Evolutionary conservation across 2,888 invertebrate genomes (phyloP), one percentile per base, ranked within the genome.

Genomic region (Minunthozetes semirufus): DNA sequence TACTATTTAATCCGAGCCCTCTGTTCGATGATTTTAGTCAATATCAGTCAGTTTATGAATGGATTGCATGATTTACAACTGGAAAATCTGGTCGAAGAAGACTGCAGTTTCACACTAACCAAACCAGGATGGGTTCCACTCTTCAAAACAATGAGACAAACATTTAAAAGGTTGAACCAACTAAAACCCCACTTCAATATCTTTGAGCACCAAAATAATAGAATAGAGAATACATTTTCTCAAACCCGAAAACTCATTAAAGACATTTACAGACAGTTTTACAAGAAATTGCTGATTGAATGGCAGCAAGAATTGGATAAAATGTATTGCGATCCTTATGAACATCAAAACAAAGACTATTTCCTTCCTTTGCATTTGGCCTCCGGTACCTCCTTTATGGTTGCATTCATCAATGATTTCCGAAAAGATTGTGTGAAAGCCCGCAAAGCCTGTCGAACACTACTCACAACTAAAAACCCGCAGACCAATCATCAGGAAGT

Each of bases 91-190:
- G 15, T 15, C n/a, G n/a, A 5, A 3, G 15, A 4, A 3, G 1
- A 17, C 3, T 1, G 3, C 1, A 61, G 61, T 9, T 61, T 33
- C n/a, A 15, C 29, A 2, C 17, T 61, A 17, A 6, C 17, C 33
- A 61, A 61, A 61, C 61, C 61, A 8, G 61, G 61, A 33, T 61
- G 61, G 61, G n/a, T 61, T 29, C 61, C 29, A 17, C n/a, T 61
- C 25, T 61, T 61, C n/a, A 25, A 33, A 2, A 61, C 61, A 17
- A 29, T 56, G 22, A 25, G 9, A 0, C 1, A 1, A 1, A 25
- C n/a, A 1, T 5, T 29, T 3, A 17, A 61, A 13, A 1, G 3
- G 2, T 15, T 61, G n/a, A 17, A 61, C 6, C 3, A 1, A 61
- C 8, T 61, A 15, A 33, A 29, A 15, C 5, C n/a, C 1, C 3